Conservation (phyloP, 2,113 vertebrate species). For the Phaetusa simplex region DNA sequence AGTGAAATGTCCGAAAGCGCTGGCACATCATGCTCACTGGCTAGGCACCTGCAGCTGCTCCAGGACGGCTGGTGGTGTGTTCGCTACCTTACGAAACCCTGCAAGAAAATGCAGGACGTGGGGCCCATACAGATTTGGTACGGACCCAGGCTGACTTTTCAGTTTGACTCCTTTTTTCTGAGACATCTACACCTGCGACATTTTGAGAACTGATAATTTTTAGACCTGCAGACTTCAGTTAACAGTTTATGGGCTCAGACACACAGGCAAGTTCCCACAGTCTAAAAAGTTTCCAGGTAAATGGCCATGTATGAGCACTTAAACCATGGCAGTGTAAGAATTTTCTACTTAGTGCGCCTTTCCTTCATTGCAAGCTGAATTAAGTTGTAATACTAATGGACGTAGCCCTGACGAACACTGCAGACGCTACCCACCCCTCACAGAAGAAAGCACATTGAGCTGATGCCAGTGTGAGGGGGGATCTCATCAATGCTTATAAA, state of each 20-base stretch:
- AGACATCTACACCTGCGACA: not conserved
- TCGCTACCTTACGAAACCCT: not conserved
- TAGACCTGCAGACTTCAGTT: not conserved
- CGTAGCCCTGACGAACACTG: not conserved
- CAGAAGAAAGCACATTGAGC: rapidly evolving
- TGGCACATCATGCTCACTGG: not conserved
- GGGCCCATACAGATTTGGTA: too few relatives aligned
- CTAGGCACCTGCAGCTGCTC: not conserved
- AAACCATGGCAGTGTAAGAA: not conserved
- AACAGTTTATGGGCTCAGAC: not conserved
- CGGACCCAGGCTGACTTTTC: not conserved
- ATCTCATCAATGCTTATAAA: too few relatives aligned
- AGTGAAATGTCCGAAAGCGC: not conserved
- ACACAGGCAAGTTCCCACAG: not conserved
- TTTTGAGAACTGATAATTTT: not conserved
- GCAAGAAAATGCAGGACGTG: not conserved
- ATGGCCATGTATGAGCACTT: not conserved
- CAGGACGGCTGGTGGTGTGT: too few relatives aligned
- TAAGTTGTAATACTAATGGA: not conserved
- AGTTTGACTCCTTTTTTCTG: not conserved
- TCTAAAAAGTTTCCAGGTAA: not conserved
- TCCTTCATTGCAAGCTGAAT: not conserved
- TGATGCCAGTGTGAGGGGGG: not conserved
- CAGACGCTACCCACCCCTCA: not conserved
- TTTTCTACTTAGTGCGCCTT: not conserved